These are phyloP conservation scores for Picathartes gymnocephalus DNA, from an alignment of 2,113 vertebrate genomes.

Conservation along the genomic window DNA sequence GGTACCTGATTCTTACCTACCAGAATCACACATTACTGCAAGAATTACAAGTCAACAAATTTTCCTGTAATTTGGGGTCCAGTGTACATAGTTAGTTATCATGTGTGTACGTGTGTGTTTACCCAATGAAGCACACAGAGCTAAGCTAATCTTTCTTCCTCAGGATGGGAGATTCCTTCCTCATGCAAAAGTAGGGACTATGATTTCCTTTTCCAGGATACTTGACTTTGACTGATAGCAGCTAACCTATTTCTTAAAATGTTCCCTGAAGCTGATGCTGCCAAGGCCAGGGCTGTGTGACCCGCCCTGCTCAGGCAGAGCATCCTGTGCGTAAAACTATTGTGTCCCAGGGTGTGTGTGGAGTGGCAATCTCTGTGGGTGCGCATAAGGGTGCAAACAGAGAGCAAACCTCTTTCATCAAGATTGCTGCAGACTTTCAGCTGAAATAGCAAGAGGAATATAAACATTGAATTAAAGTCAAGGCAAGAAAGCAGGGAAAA, in stretches of 20 bases:
- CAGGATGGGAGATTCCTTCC: conserved; percentile 83
- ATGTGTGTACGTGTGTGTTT: background rate
- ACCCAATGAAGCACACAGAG: background rate
- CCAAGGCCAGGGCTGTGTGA: conserved; percentile 31
- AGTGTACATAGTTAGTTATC: background rate
- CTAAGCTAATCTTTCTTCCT: conserved; percentile 76
- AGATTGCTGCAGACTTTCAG: conserved; percentile 24
- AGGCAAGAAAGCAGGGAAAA: background rate
- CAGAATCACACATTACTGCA: background rate
- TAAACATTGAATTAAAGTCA: conserved; percentile 22
- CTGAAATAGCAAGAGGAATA: conserved; percentile 16
- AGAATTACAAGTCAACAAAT: background rate
- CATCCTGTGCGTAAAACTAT: conserved; percentile 80
- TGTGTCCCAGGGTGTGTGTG: conserved; percentile 54
- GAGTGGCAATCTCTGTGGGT: background rate
- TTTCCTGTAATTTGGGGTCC: background rate
- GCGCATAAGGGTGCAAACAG: background rate
- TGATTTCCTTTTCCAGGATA: conserved; percentile 78
- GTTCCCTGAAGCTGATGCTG: background rate
- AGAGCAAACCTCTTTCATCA: background rate
- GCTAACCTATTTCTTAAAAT: conserved; percentile 57
- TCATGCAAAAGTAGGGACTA: conserved; percentile 61
- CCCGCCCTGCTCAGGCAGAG: conserved; percentile 46
- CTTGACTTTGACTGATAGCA: conserved; percentile 72
- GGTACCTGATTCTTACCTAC: background rate